Evolutionary conservation across 23 tunicate genomes (phyloP), one percentile per base, ranked within the genome.

Genomic region (Aplidium turbinatum): DNA sequence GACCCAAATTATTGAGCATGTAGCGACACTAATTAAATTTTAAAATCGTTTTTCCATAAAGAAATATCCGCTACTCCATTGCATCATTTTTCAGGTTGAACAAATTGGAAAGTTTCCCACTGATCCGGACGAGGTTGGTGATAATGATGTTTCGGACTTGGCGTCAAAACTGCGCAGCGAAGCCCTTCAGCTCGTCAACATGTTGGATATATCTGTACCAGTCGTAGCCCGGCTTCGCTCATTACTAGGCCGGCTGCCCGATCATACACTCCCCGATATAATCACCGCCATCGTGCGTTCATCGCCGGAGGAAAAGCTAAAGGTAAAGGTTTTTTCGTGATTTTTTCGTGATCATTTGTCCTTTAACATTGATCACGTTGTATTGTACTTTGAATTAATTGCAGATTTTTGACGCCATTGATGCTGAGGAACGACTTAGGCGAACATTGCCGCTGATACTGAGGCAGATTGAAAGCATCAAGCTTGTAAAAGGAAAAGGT

Each of bases 101-200:
- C 70, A 70, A 57, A n/a, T 80, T 19, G 85, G 85, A 19, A 80
- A 80, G 33, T 80, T 75, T 58, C 85, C 85, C 1, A 50, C 77
- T n/a, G 85, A 80, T 35, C 85, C 85, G 21, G 77, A 70, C 45
- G 85, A 70, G 45, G 3, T 26, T 1, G 64, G 31, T 18, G 60
- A 40, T 21, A 27, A 25, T n/a, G 85, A 70, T 31, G 68, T 80
- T 1, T 25, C 77, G 0, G 77, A 57, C 16, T 73, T 80, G 47
- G 68, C 85, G 1, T 35, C 70, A 21, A 54, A 69, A 22, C 45
- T 80, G 3, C 77, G 85, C 7, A 70, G 70, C 19, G 69, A 70
- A n/a, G 77, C 85, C n/a, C 40, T 80, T 26, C 55, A 46, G 38
- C 77, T 80, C 23, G 48, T 80, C n/a, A 67, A 69, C 36, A 45